Conservation (phyloP, 1,140 invertebrate species). For the Drosophila auraria region DNA sequence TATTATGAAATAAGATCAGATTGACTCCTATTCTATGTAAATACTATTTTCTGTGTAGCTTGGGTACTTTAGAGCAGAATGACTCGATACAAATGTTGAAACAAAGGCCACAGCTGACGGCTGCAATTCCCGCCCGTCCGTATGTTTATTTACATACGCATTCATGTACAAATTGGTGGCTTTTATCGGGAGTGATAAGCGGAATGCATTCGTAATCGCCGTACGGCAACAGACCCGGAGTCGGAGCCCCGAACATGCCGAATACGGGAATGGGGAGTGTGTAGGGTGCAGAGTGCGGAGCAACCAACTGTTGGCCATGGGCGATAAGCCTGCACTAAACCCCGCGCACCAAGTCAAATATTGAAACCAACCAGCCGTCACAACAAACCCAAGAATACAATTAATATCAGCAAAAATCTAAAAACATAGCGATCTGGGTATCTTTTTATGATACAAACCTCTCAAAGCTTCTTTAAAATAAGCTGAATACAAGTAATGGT, state of each 20-base stretch:
- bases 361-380: conserved; percentile 8
- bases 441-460: background rate
- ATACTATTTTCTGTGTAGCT: conserved; percentile 1
- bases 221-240: conserved; percentile 11
- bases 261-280: background rate
- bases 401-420: background rate
- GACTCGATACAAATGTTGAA: conserved; percentile 50
- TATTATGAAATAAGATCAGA: background rate
- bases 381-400: background rate
- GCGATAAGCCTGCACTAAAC: conserved; percentile 35
- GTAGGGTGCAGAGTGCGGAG: conserved; percentile 7
- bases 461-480: too few relatives aligned
- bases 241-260: background rate
- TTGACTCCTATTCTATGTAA: background rate
- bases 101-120: conserved; percentile 55
- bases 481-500: too few relatives aligned
- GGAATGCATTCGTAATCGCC: conserved; percentile 52
- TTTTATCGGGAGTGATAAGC: conserved; percentile 58
- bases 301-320: conserved; percentile 36
- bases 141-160: conserved; percentile 10
- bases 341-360: conserved; percentile 15
- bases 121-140: conserved; percentile 21
- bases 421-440: background rate
- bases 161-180: conserved; percentile 37
- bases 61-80: background rate